Evolutionary conservation across 2,888 invertebrate genomes (phyloP), one percentile per base, ranked within the genome.

Genomic region (Gasteruption jaculator): DNA sequence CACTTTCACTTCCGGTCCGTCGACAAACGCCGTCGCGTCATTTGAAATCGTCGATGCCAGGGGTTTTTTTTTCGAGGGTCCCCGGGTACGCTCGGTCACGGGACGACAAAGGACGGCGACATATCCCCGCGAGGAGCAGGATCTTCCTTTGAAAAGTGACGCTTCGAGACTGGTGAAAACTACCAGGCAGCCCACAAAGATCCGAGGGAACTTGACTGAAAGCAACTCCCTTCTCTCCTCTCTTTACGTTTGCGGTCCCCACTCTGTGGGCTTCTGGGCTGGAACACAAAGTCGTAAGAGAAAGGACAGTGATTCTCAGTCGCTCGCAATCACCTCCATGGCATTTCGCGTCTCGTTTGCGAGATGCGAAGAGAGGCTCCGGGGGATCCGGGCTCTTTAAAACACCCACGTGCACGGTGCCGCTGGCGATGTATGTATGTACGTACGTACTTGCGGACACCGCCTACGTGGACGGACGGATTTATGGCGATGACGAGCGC

Each of bases 221-320:
- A n/a, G n/a, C n/a, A n/a, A 46, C 48, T 49, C 54, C 56, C 54
- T 50, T 50, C 58, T 44, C 30, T 44, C 39, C 55, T 51, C 29
- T 25, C 36, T 24, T 12, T 3, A n/a, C n/a, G n/a, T 25, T 24
- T 11, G 14, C 38, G 35, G 11, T 31, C 40, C 41, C 38, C 38
- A 36, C 41, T 27, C 34, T 45, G 48, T 48, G 47, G 31, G 41
- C n/a, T 31, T 31, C 40, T 10, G 27, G 40, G 44, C 45, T 54
- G n/a, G n/a, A n/a, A n/a, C n/a, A n/a, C n/a, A n/a, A n/a, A n/a
- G n/a, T n/a, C 50, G 54, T 50, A 57, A 66, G 65, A 66, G 67
- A 66, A 67, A 67, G 67, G 67, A 52, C 62, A 65, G 65, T 38
- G 65, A 60, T 56, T 61, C 65, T 65, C 65, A 64, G 42, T 21